Percentiles rank a stretch among this genome's conserved stretches.
Evolutionary conservation across 2,113 vertebrate genomes (phyloP).

Genomic region (Trematocara marginatum): DNA sequence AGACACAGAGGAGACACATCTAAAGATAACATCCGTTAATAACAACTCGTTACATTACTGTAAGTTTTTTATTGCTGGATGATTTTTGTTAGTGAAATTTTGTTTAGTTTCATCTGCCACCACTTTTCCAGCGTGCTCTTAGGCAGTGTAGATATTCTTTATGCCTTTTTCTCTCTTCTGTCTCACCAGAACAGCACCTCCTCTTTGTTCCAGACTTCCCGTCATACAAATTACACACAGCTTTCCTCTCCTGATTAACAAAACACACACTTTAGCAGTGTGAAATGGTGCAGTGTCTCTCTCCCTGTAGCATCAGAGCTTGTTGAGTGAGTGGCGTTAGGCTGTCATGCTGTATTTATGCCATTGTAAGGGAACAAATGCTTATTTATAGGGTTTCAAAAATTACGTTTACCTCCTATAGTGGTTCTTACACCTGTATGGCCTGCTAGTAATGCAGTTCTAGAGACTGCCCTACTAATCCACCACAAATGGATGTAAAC

Average conservation of each 20-base stretch:
- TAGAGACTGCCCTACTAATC: not conserved
- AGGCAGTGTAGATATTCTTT: not conserved
- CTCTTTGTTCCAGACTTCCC: not conserved
- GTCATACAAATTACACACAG: not conserved
- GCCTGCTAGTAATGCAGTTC: not conserved
- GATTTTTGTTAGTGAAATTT: not conserved
- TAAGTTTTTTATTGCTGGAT: not conserved
- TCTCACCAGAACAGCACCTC: not conserved
- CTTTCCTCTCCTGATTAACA: not conserved
- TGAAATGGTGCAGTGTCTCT: not conserved
- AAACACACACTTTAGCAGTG: not conserved
- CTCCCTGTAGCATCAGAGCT: not conserved
- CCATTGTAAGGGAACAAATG: not conserved
- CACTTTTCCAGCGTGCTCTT: not conserved
- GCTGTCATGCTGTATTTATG: not conserved
- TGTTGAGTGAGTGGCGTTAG: not conserved
- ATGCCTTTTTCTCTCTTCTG: not conserved
- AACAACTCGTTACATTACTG: not conserved
- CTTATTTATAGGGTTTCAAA: not conserved
- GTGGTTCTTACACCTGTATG: not conserved
- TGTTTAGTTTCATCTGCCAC: not conserved
- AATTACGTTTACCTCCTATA: not conserved
- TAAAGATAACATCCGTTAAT: not conserved
- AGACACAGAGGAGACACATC: not conserved
- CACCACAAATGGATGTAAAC: not conserved